Base-by-base conservation (phyloP, 2,797 vertebrate species). In the Rhadinocentrus ornatus region DNA sequence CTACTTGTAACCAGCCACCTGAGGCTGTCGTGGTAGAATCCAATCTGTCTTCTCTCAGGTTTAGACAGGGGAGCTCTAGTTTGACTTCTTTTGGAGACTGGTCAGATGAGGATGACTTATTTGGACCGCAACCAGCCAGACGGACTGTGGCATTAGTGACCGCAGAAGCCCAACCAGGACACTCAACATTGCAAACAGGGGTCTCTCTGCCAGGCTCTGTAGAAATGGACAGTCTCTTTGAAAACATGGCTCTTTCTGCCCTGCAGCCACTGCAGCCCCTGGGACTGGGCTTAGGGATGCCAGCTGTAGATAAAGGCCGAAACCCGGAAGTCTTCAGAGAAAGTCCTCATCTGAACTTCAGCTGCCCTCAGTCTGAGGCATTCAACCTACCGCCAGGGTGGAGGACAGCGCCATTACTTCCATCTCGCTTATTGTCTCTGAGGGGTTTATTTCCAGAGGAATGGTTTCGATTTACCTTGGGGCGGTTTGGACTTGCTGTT, bases 41-140 rank as follows among this genome's bases (percentile, higher is more conserved):
- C 44, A 93, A 92, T 13, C 74, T 89, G 73, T 90, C 92, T 34
- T 71, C 89, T 60, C 84, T 90, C 31, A 86, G 86, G 73, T 85
- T 92, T 60, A 86, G 88, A 73, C 95, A 93, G 83, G 96, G 96
- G 71, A 94, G 94, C 71, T 94, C 95, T 29, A 96, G 96, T 86
- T 86, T 95, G 84, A 96, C 94, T 62, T 95, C 96, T 4, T 89
- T 95, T 66, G 95, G 95, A 5, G 96, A 98, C 48, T 99, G 98
- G 97, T 96, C 96, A 37, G 97, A 99, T 48, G 96, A 96, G 26
- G 95, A 96, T 8, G 95, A 96, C 80, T 82, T 98, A 78, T 99
- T 98, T 84, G 97, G 96, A 72, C 95, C 95, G 69, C 95, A 96
- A 62, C 91, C 93, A 29, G 80, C 89, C 27, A 85, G 89, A 78